phyloP scores from a whole-genome alignment of 1,140 invertebrate genomes.

The Drosophila pseudoobscura region DNA sequence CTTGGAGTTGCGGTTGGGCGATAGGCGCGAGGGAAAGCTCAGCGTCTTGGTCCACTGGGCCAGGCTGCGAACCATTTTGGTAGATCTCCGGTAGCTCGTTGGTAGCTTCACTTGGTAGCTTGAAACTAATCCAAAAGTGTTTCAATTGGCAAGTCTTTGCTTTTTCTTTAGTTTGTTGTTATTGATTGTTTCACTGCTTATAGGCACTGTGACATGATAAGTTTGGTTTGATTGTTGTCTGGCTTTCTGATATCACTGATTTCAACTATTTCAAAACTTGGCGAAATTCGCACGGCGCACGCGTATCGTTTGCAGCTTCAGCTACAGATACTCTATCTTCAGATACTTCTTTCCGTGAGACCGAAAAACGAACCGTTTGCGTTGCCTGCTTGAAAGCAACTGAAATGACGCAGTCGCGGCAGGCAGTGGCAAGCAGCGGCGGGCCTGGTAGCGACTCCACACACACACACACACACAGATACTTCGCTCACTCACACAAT shows the following conservation, averaged over 20 bases:
- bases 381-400: constrained; percentile 65
- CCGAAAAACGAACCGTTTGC: constrained; percentile 62
- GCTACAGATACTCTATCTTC: constrained; percentile 10
- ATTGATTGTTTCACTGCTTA: constrained; percentile 36
- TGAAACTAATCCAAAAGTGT: constrained; percentile 71
- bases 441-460: constrained; percentile 21
- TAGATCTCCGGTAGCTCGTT: constrained; percentile 13
- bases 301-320: constrained; percentile 47
- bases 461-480: background rate
- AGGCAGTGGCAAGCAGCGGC: background rate
- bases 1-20: constrained; percentile 89
- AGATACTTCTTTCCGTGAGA: constrained; percentile 9
- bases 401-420: constrained; percentile 57
- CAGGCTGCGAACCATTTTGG: constrained; percentile 91
- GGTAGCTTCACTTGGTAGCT: constrained; percentile 13
- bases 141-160: constrained; percentile 43
- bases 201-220: constrained; percentile 33
- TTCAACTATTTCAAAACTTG: constrained; percentile 60
- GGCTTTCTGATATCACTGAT: constrained; percentile 32
- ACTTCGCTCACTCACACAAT: constrained; percentile 7
- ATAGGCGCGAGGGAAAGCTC: constrained; percentile 92
- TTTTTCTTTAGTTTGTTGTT: background rate
- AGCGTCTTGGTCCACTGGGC: constrained; percentile 94
- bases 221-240: too few species aligned
- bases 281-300: constrained; percentile 69